A percentile compares a stretch with the other conserved stretches of the same genome.
phyloP scores from a whole-genome alignment of 2,113 vertebrate genomes.

The Dendropsophus ebraccatus region DNA sequence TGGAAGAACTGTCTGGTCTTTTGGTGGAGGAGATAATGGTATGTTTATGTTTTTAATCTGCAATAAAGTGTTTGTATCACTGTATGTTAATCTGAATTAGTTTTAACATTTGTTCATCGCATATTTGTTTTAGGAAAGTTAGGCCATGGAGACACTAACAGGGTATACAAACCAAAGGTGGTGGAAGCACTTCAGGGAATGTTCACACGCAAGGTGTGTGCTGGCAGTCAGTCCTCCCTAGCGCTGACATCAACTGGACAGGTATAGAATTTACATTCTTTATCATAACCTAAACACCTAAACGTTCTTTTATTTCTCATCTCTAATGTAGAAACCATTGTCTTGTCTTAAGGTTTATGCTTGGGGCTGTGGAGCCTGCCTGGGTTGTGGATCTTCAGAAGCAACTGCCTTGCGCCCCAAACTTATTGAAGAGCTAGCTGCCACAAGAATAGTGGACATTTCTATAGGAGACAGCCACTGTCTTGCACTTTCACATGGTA shows the following conservation, averaged over 20 bases:
- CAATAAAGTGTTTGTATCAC: neutral
- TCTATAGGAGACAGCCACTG: slow-evolving; percentile 98
- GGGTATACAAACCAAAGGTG: slow-evolving; percentile 86
- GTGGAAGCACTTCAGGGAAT: slow-evolving; percentile 86
- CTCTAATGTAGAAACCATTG: neutral
- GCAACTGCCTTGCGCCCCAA: slow-evolving; percentile 92
- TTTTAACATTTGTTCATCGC: neutral
- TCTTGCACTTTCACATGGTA: slow-evolving; percentile 95
- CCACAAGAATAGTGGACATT: slow-evolving; percentile 96
- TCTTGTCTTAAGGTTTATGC: slow-evolving; percentile 87
- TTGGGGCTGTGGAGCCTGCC: slow-evolving; percentile 96
- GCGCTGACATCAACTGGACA: slow-evolving; percentile 85
- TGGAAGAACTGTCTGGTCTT: slow-evolving; percentile 85
- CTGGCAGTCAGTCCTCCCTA: slow-evolving; percentile 84
- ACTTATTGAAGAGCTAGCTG: slow-evolving; percentile 91
- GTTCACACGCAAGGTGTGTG: slow-evolving; percentile 86
- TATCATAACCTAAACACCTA: neutral
- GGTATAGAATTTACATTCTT: slow-evolving; percentile 68
- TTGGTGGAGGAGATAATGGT: slow-evolving; percentile 88
- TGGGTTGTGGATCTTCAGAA: slow-evolving; percentile 96
- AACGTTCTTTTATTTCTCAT: neutral
- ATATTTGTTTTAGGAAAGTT: slow-evolving; percentile 74
- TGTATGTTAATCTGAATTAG: neutral
- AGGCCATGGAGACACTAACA: slow-evolving; percentile 85
- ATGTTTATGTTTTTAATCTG: slow-evolving; percentile 54